These are phyloP conservation scores for Myrmecobius fasciatus DNA, from an alignment of 2,113 vertebrate genomes.

Conservation along the genomic window DNA sequence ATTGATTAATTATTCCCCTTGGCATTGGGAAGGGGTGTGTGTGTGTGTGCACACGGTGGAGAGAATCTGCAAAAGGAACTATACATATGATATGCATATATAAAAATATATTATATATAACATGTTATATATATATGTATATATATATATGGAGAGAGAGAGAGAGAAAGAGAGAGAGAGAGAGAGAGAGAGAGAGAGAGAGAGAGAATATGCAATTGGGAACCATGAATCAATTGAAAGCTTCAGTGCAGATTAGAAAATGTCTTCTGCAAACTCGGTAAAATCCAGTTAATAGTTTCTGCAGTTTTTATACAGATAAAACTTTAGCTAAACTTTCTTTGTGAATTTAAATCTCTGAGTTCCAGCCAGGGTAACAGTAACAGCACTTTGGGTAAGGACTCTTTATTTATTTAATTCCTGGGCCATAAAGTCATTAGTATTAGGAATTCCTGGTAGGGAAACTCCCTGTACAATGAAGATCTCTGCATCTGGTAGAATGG, in stretches of 20 bases:
- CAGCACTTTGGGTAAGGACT: not conserved
- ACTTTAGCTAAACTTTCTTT: constrained; percentile 35
- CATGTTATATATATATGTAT: too few relatives aligned
- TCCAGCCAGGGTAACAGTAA: not conserved
- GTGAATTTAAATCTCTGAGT: not conserved
- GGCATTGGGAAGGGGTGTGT: not conserved
- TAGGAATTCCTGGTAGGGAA: not conserved
- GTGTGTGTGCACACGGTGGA: too few relatives aligned
- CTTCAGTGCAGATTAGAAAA: not conserved
- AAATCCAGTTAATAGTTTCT: constrained; percentile 8
- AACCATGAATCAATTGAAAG: not conserved
- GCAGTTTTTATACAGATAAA: not conserved
- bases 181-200: too few relatives aligned
- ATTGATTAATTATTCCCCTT: constrained; percentile 40
- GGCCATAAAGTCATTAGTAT: not conserved
- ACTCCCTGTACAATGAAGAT: not conserved
- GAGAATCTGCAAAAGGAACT: not conserved
- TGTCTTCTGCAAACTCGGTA: not conserved
- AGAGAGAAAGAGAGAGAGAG: too few relatives aligned
- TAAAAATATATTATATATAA: too few relatives aligned
- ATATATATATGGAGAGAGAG: too few relatives aligned
- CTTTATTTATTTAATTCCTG: not conserved
- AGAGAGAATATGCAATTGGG: not conserved
- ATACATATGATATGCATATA: too few relatives aligned
- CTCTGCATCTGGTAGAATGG: not conserved